Base-by-base conservation (phyloP, 2,888 invertebrate genomes). In the Pardosa pseudoannulata region DNA sequence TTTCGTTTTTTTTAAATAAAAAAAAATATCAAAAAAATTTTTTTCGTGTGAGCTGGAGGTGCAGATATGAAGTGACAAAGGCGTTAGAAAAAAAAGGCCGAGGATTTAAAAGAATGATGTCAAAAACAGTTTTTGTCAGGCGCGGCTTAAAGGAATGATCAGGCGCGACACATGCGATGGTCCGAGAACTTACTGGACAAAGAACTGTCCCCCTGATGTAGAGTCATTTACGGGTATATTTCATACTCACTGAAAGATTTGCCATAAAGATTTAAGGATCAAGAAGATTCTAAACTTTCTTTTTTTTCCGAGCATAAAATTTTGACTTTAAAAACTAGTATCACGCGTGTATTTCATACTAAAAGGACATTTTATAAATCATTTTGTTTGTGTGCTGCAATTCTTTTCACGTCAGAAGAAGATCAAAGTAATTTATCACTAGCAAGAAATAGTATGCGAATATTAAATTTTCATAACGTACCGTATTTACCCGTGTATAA, bases 101-200 rank as follows among this genome's bases (percentile, higher is more conserved):
- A 70, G 79, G 62, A 39, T 62, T 79, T 79, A 79, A 79, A 71
- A 71, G 62, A 46, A 65, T 79, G 16, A 41, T 46, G 79, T 79
- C 79, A 79, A 41, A 31, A 16, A 19, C 28, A 36, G 56, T 80
- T 74, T 80, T 36, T 74, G 67, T 64, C 64, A n/a, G 31, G 46
- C 9, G 46, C 9, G 46, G 27, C 29, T 76, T 76, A 19, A 16
- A 23, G 31, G n/a, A 29, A 79, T 79, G 73, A 80, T 80, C 67
- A 56, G 50, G 32, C 11, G 9, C 41, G 73, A 68, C 73, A 68
- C 39, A 32, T 23, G 56, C 23, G 31, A 72, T 65, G 32, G 28
- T 46, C 50, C 29, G 36, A 74, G 68, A 31, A 80, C 39, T 73
- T 27, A 67, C 31, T 46, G 32, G 32, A 19, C 50, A 11, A 56